A percentile compares a stretch with the other conserved stretches of the same genome.
Evolutionary conservation across 2,888 invertebrate genomes (phyloP).

Genomic region (Rhorus exstirpatorius): DNA sequence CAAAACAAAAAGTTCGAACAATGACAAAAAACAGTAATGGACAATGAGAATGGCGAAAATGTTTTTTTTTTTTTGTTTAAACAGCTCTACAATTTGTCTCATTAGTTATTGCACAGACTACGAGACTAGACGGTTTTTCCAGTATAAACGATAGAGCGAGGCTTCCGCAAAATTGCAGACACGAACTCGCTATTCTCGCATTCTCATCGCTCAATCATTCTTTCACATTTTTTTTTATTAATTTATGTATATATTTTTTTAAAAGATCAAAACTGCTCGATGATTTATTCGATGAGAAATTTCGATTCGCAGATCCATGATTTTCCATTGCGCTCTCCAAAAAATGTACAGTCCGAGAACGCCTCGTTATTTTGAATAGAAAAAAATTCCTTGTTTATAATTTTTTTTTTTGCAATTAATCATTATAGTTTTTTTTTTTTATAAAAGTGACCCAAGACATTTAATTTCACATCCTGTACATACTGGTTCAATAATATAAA

Average conservation of each 20-base stretch:
- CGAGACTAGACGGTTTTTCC: conserved; percentile 77
- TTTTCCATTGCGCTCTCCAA: background rate
- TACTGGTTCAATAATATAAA: too few species aligned
- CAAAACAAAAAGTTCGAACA: conserved; percentile 70
- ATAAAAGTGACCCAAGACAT: too few species aligned
- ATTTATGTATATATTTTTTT: background rate
- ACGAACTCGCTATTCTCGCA: background rate
- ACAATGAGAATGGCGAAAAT: conserved; percentile 72
- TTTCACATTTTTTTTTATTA: conserved; percentile 11
- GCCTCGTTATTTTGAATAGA: too few species aligned
- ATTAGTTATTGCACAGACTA: conserved; percentile 47
- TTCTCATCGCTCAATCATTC: background rate
- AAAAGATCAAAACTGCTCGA: background rate
- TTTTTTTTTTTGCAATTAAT: too few species aligned
- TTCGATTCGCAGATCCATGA: too few species aligned
- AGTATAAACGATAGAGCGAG: conserved; percentile 18
- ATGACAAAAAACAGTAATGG: conserved; percentile 69
- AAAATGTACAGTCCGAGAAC: background rate
- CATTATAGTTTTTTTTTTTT: too few species aligned
- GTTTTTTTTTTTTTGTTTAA: conserved; percentile 15
- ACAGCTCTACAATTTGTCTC: conserved; percentile 3
- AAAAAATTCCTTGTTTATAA: too few species aligned
- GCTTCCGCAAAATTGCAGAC: conserved; percentile 3
- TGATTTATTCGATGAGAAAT: too few species aligned
- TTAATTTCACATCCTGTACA: too few species aligned